Evolutionary conservation across 2,113 vertebrate species (phyloP).

Genomic region (Perca fluviatilis): DNA sequence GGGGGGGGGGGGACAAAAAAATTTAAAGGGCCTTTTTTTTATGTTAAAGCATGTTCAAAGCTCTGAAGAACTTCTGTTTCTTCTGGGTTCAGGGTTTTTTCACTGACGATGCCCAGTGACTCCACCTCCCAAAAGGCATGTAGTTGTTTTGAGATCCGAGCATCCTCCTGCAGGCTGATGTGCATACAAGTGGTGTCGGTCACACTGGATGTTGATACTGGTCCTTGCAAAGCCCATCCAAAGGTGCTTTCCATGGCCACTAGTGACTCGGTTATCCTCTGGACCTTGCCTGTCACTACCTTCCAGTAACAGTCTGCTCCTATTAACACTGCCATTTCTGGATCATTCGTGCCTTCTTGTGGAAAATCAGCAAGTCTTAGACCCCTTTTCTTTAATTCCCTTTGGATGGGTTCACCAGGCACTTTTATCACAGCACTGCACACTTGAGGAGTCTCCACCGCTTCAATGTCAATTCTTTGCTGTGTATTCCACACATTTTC

Average conservation of each 20-base stretch:
- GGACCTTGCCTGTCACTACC: background rate
- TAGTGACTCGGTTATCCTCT: background rate
- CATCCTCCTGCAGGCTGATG: background rate
- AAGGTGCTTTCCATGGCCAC: background rate
- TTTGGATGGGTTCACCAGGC: too few species aligned
- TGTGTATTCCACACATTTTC: too few species aligned
- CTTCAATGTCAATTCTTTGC: too few species aligned
- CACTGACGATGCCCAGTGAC: background rate
- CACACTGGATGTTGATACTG: background rate
- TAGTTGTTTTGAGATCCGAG: constrained; percentile 1
- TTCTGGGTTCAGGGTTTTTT: background rate
- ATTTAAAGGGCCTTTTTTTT: background rate
- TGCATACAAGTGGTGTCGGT: background rate
- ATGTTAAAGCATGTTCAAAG: background rate
- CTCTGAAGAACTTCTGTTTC: constrained; percentile 5
- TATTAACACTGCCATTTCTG: background rate
- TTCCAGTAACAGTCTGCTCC: background rate
- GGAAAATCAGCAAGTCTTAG: background rate
- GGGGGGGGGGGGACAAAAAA: too few species aligned
- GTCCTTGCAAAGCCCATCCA: background rate
- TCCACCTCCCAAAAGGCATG: constrained; percentile 23
- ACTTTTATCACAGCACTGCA: too few species aligned
- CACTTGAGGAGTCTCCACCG: too few species aligned
- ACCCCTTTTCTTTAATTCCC: background rate
- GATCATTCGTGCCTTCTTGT: background rate